A percentile compares a stretch with the other conserved stretches of the same genome.
These are phyloP conservation scores for Pteria penguin DNA, from an alignment of 2,888 invertebrate species.

Conservation along the genomic window DNA sequence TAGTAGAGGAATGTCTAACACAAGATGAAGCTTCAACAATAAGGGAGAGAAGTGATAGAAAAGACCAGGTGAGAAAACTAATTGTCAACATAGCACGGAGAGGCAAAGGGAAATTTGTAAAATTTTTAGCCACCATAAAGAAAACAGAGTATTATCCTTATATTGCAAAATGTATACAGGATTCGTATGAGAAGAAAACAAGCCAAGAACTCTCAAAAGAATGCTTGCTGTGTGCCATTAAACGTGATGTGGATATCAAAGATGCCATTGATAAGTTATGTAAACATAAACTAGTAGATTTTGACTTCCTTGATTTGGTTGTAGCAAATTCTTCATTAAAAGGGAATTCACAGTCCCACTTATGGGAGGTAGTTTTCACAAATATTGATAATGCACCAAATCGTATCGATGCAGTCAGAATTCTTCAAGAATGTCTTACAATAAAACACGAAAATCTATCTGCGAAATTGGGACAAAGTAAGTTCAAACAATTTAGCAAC, in stretches of 20 bases:
- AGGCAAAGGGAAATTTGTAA: constrained; percentile 10
- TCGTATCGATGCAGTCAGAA: background rate
- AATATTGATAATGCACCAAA: constrained; percentile 8
- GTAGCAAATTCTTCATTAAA: background rate
- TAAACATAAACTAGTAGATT: constrained; percentile 13
- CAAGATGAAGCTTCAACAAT: constrained; percentile 34
- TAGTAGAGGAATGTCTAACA: constrained; percentile 25
- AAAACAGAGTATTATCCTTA: constrained; percentile 26
- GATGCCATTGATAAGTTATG: constrained; percentile 34
- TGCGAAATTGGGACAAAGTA: constrained; percentile 5
- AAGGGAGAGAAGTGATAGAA: background rate
- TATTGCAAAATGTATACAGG: constrained; percentile 19
- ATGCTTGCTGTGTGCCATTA: constrained; percentile 25
- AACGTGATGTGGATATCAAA: constrained; percentile 24
- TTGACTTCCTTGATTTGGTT: constrained; percentile 22
- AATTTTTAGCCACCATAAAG: constrained; percentile 30
- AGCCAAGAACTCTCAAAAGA: background rate
- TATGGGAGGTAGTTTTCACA: constrained; percentile 30
- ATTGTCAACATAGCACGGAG: constrained; percentile 20
- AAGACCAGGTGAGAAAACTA: constrained; percentile 36
- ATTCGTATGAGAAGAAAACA: constrained; percentile 14
- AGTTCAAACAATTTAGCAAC: constrained; percentile 6
- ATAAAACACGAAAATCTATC: constrained; percentile 30
- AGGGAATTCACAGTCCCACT: constrained; percentile 4
- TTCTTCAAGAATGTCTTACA: constrained; percentile 23